Evolutionary conservation across 1,140 invertebrate genomes (phyloP).

Genomic region (Limonius californicus): DNA sequence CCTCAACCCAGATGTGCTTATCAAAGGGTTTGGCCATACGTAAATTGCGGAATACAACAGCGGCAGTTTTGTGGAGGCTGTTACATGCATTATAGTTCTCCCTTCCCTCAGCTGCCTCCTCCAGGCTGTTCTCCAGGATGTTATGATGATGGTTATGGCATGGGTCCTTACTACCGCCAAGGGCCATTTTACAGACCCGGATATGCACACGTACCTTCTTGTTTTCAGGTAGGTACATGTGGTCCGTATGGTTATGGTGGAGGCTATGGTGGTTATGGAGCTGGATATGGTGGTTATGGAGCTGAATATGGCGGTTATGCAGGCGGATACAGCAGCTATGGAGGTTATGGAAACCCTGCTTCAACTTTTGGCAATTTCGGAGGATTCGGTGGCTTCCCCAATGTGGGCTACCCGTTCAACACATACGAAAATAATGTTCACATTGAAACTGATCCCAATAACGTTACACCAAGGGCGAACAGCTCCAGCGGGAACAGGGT

Average conservation of each 20-base stretch:
- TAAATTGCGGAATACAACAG: conserved; percentile 32
- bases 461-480: background rate
- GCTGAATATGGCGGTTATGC: no score
- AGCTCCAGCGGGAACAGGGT: background rate
- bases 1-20: conserved; percentile 41
- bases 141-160: conserved; percentile 34
- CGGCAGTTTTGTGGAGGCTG: conserved; percentile 37
- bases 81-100: conserved; percentile 32
- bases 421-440: background rate
- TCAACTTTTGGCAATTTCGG: background rate
- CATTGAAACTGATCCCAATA: background rate
- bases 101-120: background rate
- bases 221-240: conserved; percentile 21
- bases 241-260: background rate
- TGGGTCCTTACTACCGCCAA: conserved; percentile 34
- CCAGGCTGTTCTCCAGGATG: conserved; percentile 28
- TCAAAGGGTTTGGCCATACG: conserved; percentile 42
- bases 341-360: background rate
- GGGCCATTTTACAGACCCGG: conserved; percentile 33
- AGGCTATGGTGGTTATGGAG: background rate
- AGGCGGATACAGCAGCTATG: background rate
- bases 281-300: no score
- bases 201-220: conserved; percentile 28
- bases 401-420: background rate
- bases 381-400: background rate